Evolutionary conservation across 2,113 vertebrate genomes (phyloP).

Genomic region (Odobenus rosmarus): DNA sequence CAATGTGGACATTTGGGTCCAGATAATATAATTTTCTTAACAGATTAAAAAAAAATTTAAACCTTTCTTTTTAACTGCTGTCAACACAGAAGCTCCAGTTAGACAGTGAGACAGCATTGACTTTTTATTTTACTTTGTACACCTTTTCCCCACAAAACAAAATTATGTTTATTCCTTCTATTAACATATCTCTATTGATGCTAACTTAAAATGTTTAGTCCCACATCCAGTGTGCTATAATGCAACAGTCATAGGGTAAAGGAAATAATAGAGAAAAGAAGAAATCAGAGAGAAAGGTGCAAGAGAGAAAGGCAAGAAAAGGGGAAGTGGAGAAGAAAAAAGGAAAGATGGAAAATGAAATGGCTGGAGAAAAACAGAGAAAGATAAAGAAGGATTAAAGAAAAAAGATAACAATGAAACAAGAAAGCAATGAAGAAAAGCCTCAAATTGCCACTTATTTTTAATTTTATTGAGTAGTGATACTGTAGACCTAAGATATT

Average conservation of each 20-base stretch:
- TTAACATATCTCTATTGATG: constrained; percentile 79
- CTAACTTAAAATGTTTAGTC: constrained; percentile 77
- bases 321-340: not conserved
- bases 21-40: constrained; percentile 74
- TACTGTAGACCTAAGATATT: constrained; percentile 66
- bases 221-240: constrained; percentile 6
- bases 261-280: constrained; percentile 45
- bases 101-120: not conserved
- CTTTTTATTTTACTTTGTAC: constrained; percentile 16
- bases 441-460: constrained; percentile 67
- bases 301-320: not conserved
- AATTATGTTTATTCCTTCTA: constrained; percentile 79
- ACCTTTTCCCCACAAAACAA: constrained; percentile 73
- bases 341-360: not conserved
- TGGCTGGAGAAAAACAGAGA: not conserved
- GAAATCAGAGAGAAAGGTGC: constrained; percentile 25
- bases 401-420: not conserved
- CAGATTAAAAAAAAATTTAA: constrained; percentile 30
- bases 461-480: constrained; percentile 77
- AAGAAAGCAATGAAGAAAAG: constrained; percentile 32
- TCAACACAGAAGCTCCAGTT: constrained; percentile 51
- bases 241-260: constrained; percentile 40
- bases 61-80: constrained; percentile 55
- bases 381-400: not conserved
- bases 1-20: constrained; percentile 62